Base-by-base conservation (phyloP, 2,113 vertebrate species). In the Butorides virescens region DNA sequence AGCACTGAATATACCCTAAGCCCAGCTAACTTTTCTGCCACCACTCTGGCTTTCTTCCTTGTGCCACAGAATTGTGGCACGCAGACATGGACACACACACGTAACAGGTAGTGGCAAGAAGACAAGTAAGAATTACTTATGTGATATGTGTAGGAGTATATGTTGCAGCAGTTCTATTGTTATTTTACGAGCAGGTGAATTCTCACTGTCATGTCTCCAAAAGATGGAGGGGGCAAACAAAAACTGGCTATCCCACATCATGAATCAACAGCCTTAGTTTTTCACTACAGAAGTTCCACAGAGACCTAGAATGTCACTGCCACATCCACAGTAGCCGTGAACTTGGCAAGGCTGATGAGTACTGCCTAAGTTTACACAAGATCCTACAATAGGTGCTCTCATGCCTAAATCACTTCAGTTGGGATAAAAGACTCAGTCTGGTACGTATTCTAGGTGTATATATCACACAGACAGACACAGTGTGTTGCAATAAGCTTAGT, bases 31-130 rank as follows among this genome's bases (percentile, higher is more conserved):
- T 59, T 47, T 83, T 32, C 76, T 65, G 68, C 66, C 50, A 76
- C 53, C 47, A 30, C 12, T 0, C 32, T 22, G 66, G 16, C 4
- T 42, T 16, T 16, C 10, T 72, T 67, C 91, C 71, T 84, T 39
- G 62, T 30, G 53, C 36, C 88, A 47, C 5, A 2, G 32, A 56
- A 25, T 7, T 2, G 22, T 4, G n/a, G 66, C 71, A 18, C 21
- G 42, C 26, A 81, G 3, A 44, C 9, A 44, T 10, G 29, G 20
- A 29, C 20, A 44, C 14, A 36, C 20, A 5, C 23, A 47, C 16
- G 8, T 7, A 46, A 1, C 11, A 73, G 5, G 7, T 5, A 42
- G n/a, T 5, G 14, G 30, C 2, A 2, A 13, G 3, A 58, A n/a
- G 16, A 46, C 32, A 49, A 39, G 20, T 73, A 85, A 25, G 2